These are phyloP conservation scores for Plumapathes pennacea DNA, from an alignment of 92 coral and sea anemone species.

Conservation along the genomic window DNA sequence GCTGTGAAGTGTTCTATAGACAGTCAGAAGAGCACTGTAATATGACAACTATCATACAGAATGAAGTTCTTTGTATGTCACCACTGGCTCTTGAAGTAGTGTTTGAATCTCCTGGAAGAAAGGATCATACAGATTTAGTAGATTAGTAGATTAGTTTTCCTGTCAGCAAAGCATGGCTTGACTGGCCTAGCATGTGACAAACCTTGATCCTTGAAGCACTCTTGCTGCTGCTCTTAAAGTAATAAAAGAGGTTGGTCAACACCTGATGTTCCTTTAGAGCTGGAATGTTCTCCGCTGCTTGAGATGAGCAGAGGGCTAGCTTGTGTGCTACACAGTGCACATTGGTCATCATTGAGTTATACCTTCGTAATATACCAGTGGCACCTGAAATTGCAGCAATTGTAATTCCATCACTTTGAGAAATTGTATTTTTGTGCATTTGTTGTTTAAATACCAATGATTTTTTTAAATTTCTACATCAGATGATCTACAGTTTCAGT, in stretches of 20 bases:
- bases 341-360: slow-evolving; percentile 5
- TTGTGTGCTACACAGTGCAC: slow-evolving; percentile 25
- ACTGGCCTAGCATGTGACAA: too few relatives aligned
- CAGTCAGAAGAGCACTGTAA: slow-evolving; percentile 6
- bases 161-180: too few relatives aligned
- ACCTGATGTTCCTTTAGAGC: slow-evolving; percentile 12
- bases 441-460: too few relatives aligned
- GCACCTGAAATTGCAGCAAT: slow-evolving; percentile 7
- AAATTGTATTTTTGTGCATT: too few relatives aligned
- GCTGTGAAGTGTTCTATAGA: slow-evolving; percentile 19
- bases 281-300: slow-evolving; percentile 19
- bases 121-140: too few relatives aligned
- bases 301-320: slow-evolving; percentile 19
- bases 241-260: slow-evolving; percentile 12
- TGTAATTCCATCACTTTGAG: background rate
- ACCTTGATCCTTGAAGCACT: slow-evolving; percentile 2
- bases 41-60: slow-evolving; percentile 23
- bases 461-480: too few relatives aligned
- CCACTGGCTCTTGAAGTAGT: slow-evolving; percentile 7
- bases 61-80: slow-evolving; percentile 31
- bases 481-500: too few relatives aligned
- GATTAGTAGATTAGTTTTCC: too few relatives aligned
- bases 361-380: slow-evolving; percentile 9
- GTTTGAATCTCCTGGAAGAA: background rate
- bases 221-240: slow-evolving; percentile 15